These are phyloP conservation scores for Drosophila fulvimacula DNA, from an alignment of 2,888 invertebrate species.

Conservation along the genomic window DNA sequence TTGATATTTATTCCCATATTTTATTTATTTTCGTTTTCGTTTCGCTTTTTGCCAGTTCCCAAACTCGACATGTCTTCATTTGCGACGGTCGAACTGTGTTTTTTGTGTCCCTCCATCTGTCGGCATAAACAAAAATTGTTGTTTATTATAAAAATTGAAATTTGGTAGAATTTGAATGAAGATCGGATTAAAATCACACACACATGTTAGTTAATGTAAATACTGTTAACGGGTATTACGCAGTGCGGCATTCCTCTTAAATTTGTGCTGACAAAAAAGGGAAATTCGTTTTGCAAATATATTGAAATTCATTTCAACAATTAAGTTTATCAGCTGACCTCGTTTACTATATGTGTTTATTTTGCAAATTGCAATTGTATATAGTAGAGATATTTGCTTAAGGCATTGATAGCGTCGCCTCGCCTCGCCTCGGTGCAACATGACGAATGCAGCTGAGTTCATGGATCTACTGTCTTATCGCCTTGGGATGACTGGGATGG, in stretches of 20 bases:
- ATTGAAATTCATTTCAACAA: constrained; percentile 3
- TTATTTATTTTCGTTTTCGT: background rate
- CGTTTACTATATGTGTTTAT: background rate
- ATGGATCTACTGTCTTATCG: constrained; percentile 8
- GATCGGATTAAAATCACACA: background rate
- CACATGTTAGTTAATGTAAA: too few species aligned
- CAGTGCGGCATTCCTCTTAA: background rate
- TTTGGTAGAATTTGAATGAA: background rate
- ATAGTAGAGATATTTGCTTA: background rate
- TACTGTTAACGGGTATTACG: background rate
- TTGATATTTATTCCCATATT: constrained; percentile 1
- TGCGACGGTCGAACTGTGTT: background rate
- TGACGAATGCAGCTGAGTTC: constrained; percentile 27
- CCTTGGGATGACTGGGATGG: background rate
- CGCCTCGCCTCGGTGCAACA: constrained; percentile 16
- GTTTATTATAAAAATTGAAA: background rate
- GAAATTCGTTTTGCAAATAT: constrained; percentile 5
- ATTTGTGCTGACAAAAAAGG: background rate
- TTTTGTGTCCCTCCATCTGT: background rate
- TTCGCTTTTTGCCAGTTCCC: background rate
- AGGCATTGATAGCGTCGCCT: background rate
- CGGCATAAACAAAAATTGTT: constrained; percentile 2
- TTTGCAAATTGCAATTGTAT: background rate
- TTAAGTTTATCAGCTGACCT: constrained; percentile 31
- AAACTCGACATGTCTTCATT: background rate